A percentile compares a stretch with the other conserved stretches of the same genome.
phyloP scores from a whole-genome alignment of 2,797 vertebrate species.

The Channallabes apus region DNA sequence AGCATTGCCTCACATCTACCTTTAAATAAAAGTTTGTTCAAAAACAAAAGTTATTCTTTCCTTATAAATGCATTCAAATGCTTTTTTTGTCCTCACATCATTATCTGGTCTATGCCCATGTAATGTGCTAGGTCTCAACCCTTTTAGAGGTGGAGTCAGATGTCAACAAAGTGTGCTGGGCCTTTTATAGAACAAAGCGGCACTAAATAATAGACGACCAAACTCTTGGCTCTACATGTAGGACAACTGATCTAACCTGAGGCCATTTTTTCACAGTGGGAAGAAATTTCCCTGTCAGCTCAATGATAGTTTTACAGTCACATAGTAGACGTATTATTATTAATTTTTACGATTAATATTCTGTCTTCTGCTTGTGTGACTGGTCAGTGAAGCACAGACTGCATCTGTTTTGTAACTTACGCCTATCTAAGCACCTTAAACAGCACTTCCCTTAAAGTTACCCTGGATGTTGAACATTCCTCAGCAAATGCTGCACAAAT shows the following conservation, averaged over 20 bases:
- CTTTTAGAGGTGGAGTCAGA: constrained; percentile 42
- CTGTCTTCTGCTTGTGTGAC: neutral
- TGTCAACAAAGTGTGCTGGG: constrained; percentile 61
- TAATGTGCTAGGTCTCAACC: constrained; percentile 26
- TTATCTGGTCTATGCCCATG: constrained; percentile 26
- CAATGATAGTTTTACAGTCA: neutral
- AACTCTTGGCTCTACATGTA: constrained; percentile 63
- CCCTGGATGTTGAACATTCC: neutral
- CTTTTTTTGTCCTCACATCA: neutral
- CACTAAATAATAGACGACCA: constrained; percentile 70
- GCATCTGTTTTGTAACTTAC: neutral
- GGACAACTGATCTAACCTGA: constrained; percentile 61
- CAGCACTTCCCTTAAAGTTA: neutral
- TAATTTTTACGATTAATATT: neutral
- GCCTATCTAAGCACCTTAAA: neutral
- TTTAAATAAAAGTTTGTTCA: neutral
- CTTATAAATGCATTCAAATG: neutral
- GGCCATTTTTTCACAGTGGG: constrained; percentile 20
- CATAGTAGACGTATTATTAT: neutral
- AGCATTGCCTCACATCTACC: neutral
- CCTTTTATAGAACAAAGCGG: constrained; percentile 69
- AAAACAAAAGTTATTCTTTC: neutral
- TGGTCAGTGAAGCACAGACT: neutral
- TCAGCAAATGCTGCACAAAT: neutral
- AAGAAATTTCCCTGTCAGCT: neutral